These are phyloP conservation scores for Priapulus caudatus DNA, from an alignment of 2,888 invertebrate genomes.

Conservation along the genomic window DNA sequence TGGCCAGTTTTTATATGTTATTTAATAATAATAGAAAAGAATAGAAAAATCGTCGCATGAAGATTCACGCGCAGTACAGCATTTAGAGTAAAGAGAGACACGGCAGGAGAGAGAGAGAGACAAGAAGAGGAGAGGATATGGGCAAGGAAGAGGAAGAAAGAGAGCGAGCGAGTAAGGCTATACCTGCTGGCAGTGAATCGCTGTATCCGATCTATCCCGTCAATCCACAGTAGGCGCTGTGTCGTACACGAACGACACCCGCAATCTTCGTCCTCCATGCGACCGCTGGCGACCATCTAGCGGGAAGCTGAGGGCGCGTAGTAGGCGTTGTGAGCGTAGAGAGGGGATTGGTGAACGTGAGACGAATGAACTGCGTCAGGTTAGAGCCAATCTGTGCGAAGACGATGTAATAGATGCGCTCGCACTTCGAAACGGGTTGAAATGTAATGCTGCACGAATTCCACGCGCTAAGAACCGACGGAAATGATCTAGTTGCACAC, in stretches of 20 bases:
- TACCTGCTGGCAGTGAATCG: too few species aligned
- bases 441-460: constrained; percentile 4
- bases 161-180: too few species aligned
- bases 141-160: too few species aligned
- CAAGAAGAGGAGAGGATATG: too few species aligned
- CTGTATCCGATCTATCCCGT: constrained; percentile 36
- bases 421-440: not conserved
- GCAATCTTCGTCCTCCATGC: constrained; percentile 28
- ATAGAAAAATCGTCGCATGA: too few species aligned
- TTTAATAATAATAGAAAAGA: too few species aligned
- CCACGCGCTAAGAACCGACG: not conserved
- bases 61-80: too few species aligned
- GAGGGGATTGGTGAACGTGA: constrained; percentile 32
- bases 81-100: too few species aligned
- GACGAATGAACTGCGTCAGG: constrained; percentile 34
- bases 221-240: constrained; percentile 36
- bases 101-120: too few species aligned
- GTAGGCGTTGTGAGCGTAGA: constrained; percentile 38
- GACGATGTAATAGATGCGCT: not conserved
- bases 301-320: constrained; percentile 30
- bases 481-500: too few species aligned
- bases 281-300: constrained; percentile 36
- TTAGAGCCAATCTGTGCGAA: constrained; percentile 30
- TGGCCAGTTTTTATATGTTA: too few species aligned
- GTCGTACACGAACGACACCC: constrained; percentile 37